Conservation (phyloP, 2,888 invertebrate species). For the Nemotelus nigrinus region DNA sequence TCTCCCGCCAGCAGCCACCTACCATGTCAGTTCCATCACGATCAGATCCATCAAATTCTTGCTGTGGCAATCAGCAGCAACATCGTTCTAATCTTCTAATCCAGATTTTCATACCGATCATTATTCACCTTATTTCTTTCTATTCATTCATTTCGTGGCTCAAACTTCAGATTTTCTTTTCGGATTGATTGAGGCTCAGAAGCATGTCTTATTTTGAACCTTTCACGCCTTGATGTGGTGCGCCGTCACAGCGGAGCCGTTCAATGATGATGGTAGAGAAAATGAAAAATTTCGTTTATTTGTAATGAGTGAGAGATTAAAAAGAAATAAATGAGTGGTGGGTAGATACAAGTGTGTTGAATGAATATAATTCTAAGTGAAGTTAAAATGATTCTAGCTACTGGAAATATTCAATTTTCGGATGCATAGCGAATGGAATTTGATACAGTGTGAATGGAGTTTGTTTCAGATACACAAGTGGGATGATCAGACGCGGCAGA, state of each 20-base stretch:
- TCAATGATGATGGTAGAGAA: no score
- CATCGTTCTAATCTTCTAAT: slow-evolving; percentile 20
- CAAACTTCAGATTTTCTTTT: not conserved
- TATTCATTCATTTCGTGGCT: not conserved
- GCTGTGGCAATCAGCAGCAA: slow-evolving; percentile 10
- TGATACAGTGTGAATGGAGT: no score
- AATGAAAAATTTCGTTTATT: no score
- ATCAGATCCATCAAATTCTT: slow-evolving; percentile 32
- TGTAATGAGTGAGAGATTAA: no score
- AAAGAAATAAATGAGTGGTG: no score
- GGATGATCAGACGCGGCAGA: no score
- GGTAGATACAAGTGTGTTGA: no score
- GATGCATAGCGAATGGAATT: no score
- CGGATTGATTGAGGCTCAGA: not conserved
- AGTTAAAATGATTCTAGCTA: no score
- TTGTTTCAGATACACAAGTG: no score
- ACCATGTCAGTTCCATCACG: slow-evolving; percentile 4
- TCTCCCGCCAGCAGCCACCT: not conserved
- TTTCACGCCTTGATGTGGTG: slow-evolving; percentile 32
- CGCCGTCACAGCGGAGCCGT: not conserved
- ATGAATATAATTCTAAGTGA: no score
- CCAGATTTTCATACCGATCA: slow-evolving; percentile 21
- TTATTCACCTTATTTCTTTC: slow-evolving; percentile 29
- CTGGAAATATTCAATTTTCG: no score
- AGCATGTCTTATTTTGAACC: slow-evolving; percentile 36